Conservation (phyloP, 1,140 invertebrate genomes). For the Meteorus sp. region DNA sequence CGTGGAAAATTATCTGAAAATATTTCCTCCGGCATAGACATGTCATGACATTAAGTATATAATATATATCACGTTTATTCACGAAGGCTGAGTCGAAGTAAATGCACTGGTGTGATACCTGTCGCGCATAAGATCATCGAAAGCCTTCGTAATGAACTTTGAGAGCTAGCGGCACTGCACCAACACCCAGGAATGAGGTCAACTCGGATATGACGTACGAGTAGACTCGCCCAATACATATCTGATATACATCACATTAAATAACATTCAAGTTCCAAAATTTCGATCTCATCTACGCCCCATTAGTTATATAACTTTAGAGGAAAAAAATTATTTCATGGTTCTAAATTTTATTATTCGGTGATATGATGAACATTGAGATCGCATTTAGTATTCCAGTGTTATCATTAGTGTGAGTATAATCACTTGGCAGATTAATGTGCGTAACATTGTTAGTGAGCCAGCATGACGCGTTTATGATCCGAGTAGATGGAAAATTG, state of each 20-base stretch:
- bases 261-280: no score
- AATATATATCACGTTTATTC: background rate
- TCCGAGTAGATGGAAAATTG: background rate
- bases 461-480: slow-evolving; percentile 12
- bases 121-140: slow-evolving; percentile 22
- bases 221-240: background rate
- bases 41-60: background rate
- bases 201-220: slow-evolving; percentile 2
- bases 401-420: background rate
- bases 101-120: slow-evolving; percentile 22
- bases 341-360: no score
- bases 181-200: slow-evolving; percentile 8
- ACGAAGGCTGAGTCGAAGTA: no score
- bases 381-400: background rate
- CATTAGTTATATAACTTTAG: no score
- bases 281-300: no score
- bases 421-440: background rate
- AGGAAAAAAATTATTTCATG: no score
- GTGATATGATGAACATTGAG: slow-evolving; percentile 9
- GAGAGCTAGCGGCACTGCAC: slow-evolving; percentile 7
- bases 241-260: no score
- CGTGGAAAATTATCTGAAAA: slow-evolving; percentile 8
- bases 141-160: slow-evolving; percentile 13
- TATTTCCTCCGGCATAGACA: background rate
- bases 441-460: background rate